A percentile compares a stretch with the other conserved stretches of the same genome.
phyloP scores from a whole-genome alignment of 2,888 invertebrate genomes.

The Argyresthia goedartella region DNA sequence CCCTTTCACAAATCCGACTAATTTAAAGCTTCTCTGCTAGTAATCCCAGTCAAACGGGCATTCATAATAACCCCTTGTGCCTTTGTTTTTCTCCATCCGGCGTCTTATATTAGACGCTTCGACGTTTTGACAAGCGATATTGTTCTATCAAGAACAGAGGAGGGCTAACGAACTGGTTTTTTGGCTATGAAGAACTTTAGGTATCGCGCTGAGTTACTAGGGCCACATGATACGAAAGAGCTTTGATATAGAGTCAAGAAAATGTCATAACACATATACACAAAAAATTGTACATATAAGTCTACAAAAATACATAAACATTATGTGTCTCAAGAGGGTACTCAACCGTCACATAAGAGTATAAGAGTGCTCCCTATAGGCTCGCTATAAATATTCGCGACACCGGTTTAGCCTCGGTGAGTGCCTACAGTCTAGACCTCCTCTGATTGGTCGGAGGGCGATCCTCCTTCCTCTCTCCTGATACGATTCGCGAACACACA shows the following conservation, averaged over 20 bases:
- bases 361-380: constrained; percentile 4
- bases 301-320: background rate
- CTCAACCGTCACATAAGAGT: constrained; percentile 1
- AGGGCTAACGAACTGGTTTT: constrained; percentile 14
- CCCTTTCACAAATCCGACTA: constrained; percentile 23
- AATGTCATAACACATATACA: background rate
- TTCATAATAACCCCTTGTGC: constrained; percentile 44
- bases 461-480: constrained; percentile 65
- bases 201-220: constrained; percentile 39
- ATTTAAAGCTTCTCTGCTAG: constrained; percentile 34
- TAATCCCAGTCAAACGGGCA: constrained; percentile 43
- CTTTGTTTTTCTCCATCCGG: constrained; percentile 58
- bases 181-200: constrained; percentile 31
- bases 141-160: constrained; percentile 16
- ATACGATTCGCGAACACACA: constrained; percentile 53
- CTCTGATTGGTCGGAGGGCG: constrained; percentile 62
- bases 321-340: background rate
- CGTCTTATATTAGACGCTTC: constrained; percentile 27
- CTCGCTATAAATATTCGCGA: constrained; percentile 59
- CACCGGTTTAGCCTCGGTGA: constrained; percentile 32
- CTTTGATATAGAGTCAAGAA: background rate
- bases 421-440: constrained; percentile 34
- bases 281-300: too few relatives aligned
- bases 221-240: constrained; percentile 44
- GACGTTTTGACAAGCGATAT: constrained; percentile 39